phyloP scores from a whole-genome alignment of 2,888 invertebrate species.

The Allygus modestus region DNA sequence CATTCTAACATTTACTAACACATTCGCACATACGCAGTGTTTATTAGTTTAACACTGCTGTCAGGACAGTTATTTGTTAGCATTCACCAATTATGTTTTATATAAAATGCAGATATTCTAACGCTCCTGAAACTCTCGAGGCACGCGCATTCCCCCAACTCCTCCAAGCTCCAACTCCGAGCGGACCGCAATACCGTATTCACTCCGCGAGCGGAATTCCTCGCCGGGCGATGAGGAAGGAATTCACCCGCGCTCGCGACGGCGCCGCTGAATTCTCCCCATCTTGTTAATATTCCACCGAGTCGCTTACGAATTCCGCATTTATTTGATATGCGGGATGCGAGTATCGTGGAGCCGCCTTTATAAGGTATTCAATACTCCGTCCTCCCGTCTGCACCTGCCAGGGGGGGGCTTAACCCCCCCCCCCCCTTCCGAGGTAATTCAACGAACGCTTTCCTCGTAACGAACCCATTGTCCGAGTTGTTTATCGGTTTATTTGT shows the following conservation, averaged over 20 bases:
- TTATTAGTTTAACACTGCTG: too few relatives aligned
- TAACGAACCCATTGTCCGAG: conserved; percentile 26
- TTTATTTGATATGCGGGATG: conserved; percentile 54
- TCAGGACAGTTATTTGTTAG: too few relatives aligned
- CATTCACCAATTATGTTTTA: too few relatives aligned
- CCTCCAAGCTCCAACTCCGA: not conserved
- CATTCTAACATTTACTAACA: too few relatives aligned
- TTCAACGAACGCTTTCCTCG: not conserved
- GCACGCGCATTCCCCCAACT: not conserved
- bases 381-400: conserved; percentile 14
- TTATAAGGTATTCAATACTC: conserved; percentile 44
- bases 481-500: not conserved
- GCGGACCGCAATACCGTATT: not conserved
- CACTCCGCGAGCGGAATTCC: conserved; percentile 27
- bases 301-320: conserved; percentile 49
- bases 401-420: not conserved
- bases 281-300: conserved; percentile 44
- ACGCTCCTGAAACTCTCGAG: not conserved
- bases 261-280: conserved; percentile 6
- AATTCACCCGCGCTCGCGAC: not conserved
- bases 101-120: too few relatives aligned
- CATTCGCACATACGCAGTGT: too few relatives aligned
- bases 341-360: conserved; percentile 17
- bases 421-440: not conserved
- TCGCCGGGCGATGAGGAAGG: not conserved